Conservation (phyloP, 2,797 vertebrate genomes). For the Enoplosus armatus region DNA sequence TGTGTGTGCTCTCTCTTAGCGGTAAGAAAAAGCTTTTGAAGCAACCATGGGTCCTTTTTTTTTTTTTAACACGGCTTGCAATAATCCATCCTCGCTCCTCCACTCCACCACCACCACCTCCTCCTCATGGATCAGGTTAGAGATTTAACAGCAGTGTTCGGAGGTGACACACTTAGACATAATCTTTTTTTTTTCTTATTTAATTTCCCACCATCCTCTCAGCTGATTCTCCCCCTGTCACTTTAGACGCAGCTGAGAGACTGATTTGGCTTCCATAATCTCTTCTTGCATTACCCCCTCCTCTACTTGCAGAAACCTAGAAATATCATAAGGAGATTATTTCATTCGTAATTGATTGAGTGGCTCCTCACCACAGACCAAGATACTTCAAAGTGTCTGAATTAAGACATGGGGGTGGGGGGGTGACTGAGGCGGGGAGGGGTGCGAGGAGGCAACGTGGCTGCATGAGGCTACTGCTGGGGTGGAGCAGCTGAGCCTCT, state of each 20-base stretch:
- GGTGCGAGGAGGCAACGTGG: slow-evolving; percentile 48
- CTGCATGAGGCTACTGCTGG: slow-evolving; percentile 61
- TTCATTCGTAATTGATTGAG: slow-evolving; percentile 99
- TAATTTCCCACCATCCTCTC: slow-evolving; percentile 92
- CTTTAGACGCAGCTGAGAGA: slow-evolving; percentile 93
- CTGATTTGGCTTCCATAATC: slow-evolving; percentile 94
- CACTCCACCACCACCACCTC: slow-evolving; percentile 53
- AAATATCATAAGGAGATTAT: slow-evolving; percentile 97
- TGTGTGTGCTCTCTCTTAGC: slow-evolving; percentile 23
- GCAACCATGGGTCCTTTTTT: slow-evolving; percentile 61
- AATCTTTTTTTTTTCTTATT: slow-evolving; percentile 82
- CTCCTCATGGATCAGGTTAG: slow-evolving; percentile 80
- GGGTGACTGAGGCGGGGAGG: slow-evolving; percentile 50
- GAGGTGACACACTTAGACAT: slow-evolving; percentile 80
- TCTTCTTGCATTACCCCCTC: slow-evolving; percentile 84
- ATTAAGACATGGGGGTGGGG: slow-evolving; percentile 77
- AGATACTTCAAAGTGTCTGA: slow-evolving; percentile 94
- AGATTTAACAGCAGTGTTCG: slow-evolving; percentile 79
- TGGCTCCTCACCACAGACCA: slow-evolving; percentile 91
- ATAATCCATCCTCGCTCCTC: slow-evolving; percentile 68
- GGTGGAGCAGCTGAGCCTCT: slow-evolving; percentile 78
- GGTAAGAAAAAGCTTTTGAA: slow-evolving; percentile 63
- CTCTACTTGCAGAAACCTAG: slow-evolving; percentile 89
- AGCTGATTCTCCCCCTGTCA: slow-evolving; percentile 95
- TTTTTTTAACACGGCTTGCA: slow-evolving; percentile 69